A percentile compares a stretch with the other conserved stretches of the same genome.
phyloP scores from a whole-genome alignment of 1,140 invertebrate genomes.

The Phthorimaea operculella region DNA sequence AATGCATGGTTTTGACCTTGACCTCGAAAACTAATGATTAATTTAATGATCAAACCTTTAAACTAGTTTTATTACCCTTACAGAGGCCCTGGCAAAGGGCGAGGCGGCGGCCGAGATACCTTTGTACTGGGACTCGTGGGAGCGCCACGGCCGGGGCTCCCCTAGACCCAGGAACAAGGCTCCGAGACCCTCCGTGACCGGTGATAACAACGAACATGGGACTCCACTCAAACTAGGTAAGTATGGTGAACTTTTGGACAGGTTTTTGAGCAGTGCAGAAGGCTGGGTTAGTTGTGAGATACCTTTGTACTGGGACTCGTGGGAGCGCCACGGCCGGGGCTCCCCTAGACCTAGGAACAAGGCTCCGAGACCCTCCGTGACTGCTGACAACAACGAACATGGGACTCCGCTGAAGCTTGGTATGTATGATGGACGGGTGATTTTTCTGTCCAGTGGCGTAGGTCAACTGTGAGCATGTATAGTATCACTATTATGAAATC shows the following conservation, averaged over 20 bases:
- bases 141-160: conserved; percentile 72
- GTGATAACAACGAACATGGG: conserved; percentile 42
- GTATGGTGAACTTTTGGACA: no score
- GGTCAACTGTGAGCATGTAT: no score
- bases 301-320: conserved; percentile 93
- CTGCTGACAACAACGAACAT: conserved; percentile 57
- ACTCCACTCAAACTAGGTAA: no score
- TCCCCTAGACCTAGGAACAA: conserved; percentile 72
- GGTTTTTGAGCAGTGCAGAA: no score
- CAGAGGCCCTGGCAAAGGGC: conserved; percentile 49
- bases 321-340: conserved; percentile 76
- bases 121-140: conserved; percentile 95
- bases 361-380: conserved; percentile 68
- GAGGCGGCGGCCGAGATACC: conserved; percentile 64
- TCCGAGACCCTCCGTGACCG: conserved; percentile 70
- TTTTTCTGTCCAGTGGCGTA: no score
- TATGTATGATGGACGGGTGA: no score
- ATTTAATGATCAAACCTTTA: no score
- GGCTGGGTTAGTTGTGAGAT: no score
- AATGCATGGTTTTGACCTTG: no score
- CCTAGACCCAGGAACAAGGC: conserved; percentile 70
- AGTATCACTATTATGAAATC: no score
- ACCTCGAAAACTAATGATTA: no score
- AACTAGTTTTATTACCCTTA: conserved; percentile 8
- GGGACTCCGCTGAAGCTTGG: no score